These are phyloP conservation scores for Lasioglossum calceatum DNA, from an alignment of 2,888 invertebrate species.

Conservation along the genomic window DNA sequence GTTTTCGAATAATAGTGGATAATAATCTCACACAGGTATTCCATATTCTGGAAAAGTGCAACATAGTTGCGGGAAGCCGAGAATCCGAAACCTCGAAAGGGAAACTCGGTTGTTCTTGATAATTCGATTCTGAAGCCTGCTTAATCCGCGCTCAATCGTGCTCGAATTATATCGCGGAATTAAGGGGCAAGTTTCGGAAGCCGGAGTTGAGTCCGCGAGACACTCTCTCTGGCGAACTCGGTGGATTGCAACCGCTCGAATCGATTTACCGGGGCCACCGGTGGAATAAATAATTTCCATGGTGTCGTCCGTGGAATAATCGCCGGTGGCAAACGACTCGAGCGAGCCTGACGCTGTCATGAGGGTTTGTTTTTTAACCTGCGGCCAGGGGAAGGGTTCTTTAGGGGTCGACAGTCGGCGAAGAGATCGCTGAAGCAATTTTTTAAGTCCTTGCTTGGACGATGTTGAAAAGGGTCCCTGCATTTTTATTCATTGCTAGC, in stretches of 20 bases:
- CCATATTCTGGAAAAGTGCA: constrained; percentile 37
- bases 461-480: neutral
- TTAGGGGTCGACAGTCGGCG: neutral
- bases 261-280: constrained; percentile 25
- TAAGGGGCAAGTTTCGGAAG: constrained; percentile 26
- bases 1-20: constrained; percentile 52
- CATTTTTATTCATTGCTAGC: neutral
- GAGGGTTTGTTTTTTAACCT: neutral
- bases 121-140: constrained; percentile 25
- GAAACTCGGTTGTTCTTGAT: constrained; percentile 22
- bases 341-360: neutral
- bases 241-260: constrained; percentile 6
- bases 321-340: neutral
- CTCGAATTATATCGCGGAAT: constrained; percentile 36
- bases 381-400: neutral
- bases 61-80: neutral
- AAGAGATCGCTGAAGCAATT: neutral
- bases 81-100: neutral
- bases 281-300: constrained; percentile 24
- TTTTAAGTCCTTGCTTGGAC: neutral
- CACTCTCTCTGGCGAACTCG: neutral
- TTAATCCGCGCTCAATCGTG: constrained; percentile 33
- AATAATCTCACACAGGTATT: constrained; percentile 57
- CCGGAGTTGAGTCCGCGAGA: neutral
- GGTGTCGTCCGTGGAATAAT: neutral